Conservation (phyloP, 1,140 invertebrate genomes). For the Adelges cooleyi region DNA sequence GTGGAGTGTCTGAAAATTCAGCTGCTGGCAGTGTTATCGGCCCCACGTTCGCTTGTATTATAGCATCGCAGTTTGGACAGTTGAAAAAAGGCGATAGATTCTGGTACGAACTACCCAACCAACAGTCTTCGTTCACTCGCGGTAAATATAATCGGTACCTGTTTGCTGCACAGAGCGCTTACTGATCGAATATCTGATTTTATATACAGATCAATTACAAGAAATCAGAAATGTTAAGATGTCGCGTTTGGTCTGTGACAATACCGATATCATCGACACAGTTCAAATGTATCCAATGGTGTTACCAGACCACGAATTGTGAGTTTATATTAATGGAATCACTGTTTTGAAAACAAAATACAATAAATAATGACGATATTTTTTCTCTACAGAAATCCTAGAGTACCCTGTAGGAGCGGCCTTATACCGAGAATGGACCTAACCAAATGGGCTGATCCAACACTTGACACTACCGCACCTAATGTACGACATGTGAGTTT, state of each 20-base stretch:
- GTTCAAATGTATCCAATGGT: slow-evolving; percentile 91
- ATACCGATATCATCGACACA: slow-evolving; percentile 81
- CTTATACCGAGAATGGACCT: slow-evolving; percentile 74
- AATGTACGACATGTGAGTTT: neutral
- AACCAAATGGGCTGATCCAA: slow-evolving; percentile 67
- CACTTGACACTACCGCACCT: neutral
- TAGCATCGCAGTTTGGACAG: slow-evolving; percentile 91
- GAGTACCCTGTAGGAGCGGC: slow-evolving; percentile 77
- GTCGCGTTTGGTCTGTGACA: slow-evolving; percentile 85
- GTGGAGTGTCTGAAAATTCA: slow-evolving; percentile 79
- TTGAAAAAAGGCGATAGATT: slow-evolving; percentile 84
- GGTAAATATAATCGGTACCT: no score
- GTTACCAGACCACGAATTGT: slow-evolving; percentile 82
- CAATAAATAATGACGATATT: neutral
- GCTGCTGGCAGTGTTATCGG: slow-evolving; percentile 81
- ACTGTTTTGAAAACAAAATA: neutral
- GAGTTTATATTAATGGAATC: slow-evolving; percentile 41
- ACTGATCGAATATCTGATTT: slow-evolving; percentile 28
- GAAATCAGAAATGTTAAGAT: slow-evolving; percentile 80
- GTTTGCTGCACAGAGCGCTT: no score
- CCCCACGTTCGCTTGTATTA: slow-evolving; percentile 90
- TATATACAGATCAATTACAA: slow-evolving; percentile 62
- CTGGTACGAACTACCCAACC: slow-evolving; percentile 88
- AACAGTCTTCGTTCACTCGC: slow-evolving; percentile 78
- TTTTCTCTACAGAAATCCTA: slow-evolving; percentile 53